Conservation (phyloP, 2,113 vertebrate genomes). For the Corapipo altera region DNA sequence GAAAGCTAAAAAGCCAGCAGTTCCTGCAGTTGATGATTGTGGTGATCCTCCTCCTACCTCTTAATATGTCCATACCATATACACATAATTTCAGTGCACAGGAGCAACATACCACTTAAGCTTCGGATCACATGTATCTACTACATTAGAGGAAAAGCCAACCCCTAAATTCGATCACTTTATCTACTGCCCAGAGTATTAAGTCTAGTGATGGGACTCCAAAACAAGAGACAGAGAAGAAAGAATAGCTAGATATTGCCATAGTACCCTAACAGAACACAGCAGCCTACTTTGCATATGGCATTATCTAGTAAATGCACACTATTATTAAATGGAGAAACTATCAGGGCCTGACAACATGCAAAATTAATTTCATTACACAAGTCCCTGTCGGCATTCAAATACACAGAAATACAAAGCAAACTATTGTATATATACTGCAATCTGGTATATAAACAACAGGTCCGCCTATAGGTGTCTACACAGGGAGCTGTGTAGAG, state of each 20-base stretch:
- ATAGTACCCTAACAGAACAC: neutral
- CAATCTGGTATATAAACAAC: neutral
- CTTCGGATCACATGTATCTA: neutral
- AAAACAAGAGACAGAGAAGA: neutral
- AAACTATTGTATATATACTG: neutral
- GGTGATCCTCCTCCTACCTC: neutral
- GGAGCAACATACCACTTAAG: neutral
- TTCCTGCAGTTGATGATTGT: neutral
- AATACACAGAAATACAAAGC: neutral
- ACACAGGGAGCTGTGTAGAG: neutral
- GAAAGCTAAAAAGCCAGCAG: neutral
- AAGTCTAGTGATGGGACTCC: neutral
- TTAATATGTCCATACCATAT: rapidly evolving
- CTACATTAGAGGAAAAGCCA: neutral
- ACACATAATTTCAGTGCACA: neutral
- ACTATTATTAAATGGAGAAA: neutral
- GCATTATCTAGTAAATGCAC: neutral
- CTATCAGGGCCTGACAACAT: neutral
- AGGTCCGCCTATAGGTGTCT: neutral
- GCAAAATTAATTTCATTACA: neutral
- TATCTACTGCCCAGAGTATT: neutral
- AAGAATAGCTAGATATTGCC: neutral
- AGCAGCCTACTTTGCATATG: neutral
- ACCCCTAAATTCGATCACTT: neutral
- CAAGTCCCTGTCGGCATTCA: too few relatives aligned